Base-by-base conservation (phyloP, 2,888 invertebrate species). In the Allacma fusca region DNA sequence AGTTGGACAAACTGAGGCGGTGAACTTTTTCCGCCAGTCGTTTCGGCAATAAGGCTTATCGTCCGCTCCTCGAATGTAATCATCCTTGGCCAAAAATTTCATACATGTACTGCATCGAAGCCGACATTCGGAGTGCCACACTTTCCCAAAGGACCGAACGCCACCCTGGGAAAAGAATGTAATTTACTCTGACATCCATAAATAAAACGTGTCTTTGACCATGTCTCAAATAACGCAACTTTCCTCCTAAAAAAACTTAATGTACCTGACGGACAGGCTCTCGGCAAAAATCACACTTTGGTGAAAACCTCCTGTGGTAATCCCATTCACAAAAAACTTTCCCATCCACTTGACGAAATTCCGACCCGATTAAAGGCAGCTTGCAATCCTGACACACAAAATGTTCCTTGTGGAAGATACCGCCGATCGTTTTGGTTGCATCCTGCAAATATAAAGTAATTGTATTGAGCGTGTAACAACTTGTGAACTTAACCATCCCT, bases 351-450 rank as follows among this genome's bases (percentile, higher is more conserved):
- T 76, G 76, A 5, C 71, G 71, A 43, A 76, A 76, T 28, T 76
- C 76, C 19, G 29, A 59, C 2, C 65, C 76, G 21, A 26, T 21
- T 9, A 76, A 26, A 5, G 70, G 70, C 1, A 76, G 16, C 21
- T 70, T 70, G 64, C 76, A 76, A 19, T 76, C 76, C 1, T 71
- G 71, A 26, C 76, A 76, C 5, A 76, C 76, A 21, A 76, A 76
- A 44, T 71, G 71, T 28, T 76, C 76, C 59, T 76, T 76, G 44
- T 76, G 76, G 44, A 76, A 76, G n/a, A 76, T 76, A 5, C 76
- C 76, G 13, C 76, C 76, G 40, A 76, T 59, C 2, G 76, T 76
- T 26, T 76, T 76, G 44, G 76, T 76, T 12, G 76, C 70, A 23
- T 76, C 28, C 76, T 76, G 21, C 21, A 24, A 34, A n/a, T 4